These are phyloP conservation scores for Porites lobata DNA, from an alignment of 92 coral and sea anemone species.

Conservation along the genomic window DNA sequence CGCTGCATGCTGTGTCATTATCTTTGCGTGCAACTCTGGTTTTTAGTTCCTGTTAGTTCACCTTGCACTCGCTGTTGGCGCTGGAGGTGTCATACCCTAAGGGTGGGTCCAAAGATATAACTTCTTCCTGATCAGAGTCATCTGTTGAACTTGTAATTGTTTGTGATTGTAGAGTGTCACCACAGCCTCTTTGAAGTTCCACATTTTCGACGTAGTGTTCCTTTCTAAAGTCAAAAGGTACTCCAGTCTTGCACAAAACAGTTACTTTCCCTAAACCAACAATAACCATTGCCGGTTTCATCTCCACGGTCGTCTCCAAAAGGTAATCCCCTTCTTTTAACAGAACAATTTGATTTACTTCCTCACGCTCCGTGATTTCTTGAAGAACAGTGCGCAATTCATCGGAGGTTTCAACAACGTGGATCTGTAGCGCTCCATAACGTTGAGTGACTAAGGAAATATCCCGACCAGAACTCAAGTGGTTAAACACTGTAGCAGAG, in stretches of 20 bases:
- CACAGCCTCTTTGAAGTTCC: not conserved
- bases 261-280: slow-evolving; percentile 13
- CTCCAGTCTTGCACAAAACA: slow-evolving; percentile 4
- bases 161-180: not conserved
- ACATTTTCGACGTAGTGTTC: slow-evolving; percentile 7
- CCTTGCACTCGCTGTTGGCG: not conserved
- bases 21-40: no score
- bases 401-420: not conserved
- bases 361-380: not conserved
- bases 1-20: no score
- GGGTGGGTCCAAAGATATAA: not conserved
- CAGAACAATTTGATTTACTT: slow-evolving; percentile 5
- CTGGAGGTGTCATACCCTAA: not conserved
- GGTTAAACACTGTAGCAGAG: slow-evolving; percentile 20
- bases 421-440: not conserved
- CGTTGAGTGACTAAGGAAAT: not conserved
- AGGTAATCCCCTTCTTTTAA: slow-evolving; percentile 15
- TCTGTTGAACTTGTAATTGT: not conserved
- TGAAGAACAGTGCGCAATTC: not conserved
- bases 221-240: slow-evolving; percentile 1
- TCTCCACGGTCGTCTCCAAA: not conserved
- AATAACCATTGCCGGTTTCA: not conserved
- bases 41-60: not conserved
- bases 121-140: not conserved
- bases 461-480: slow-evolving; percentile 26